Base-by-base conservation (phyloP, 2,797 vertebrate genomes). In the Cirrhinus mrigala region DNA sequence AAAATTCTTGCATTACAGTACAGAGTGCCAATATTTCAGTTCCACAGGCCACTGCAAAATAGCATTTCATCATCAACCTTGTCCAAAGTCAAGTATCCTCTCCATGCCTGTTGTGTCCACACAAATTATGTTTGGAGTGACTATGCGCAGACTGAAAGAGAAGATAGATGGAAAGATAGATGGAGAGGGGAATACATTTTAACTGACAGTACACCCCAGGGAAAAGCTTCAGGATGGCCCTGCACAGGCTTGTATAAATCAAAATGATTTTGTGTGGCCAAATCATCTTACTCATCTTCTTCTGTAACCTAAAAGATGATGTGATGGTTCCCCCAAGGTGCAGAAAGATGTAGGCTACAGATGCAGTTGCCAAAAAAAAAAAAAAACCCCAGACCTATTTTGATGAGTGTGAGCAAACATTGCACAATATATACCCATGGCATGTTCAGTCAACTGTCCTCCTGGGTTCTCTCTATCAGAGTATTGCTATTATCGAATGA, bases 1-100 rank as follows among this genome's bases (percentile, higher is more conserved):
- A 70, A 69, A 70, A 56, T 54, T 20, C 24, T 24, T 52, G 73
- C 20, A 6, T 80, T 5, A 80, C 27, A 66, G 18, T 56, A 22
- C 50, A 22, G 22, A 37, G 50, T 48, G 40, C 81, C 27, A 29
- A 52, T 37, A 40, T 73, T 15, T 9, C 27, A 14, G 7, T 48
- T 73, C n/a, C 62, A 56, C 14, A 56, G 66, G 16, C 15, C 56
- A 27, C 15, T 69, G 62, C 64, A 62, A 50, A 52, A 50, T 40
- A 66, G 76, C 76, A 66, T 87, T 88, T 88, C 58, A 78, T 83
- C 71, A 74, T 85, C 71, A 83, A 68, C 64, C 79, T 80, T 76
- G 81, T 80, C 44, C 52, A 79, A 87, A 87, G 77, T 78, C 84
- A 85, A 74, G 69, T 75, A 84, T 70, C 60, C 85, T 87, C 62